Evolutionary conservation across 2,888 invertebrate genomes (phyloP).

Genomic region (Drosophila infuscata): DNA sequence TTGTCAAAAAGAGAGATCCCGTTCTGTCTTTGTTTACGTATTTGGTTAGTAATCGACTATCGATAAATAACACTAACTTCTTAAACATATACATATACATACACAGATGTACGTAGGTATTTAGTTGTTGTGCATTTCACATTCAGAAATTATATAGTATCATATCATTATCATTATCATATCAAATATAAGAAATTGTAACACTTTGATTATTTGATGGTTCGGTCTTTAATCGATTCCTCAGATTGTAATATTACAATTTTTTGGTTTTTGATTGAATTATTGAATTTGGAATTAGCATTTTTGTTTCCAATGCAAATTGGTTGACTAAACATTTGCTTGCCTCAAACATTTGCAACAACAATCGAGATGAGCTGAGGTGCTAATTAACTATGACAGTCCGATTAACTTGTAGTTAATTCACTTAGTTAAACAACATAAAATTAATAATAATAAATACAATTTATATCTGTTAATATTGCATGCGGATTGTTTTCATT

Average conservation of each 20-base stretch:
- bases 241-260: not conserved
- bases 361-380: constrained; percentile 39
- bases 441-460: not conserved
- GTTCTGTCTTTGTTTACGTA: constrained; percentile 39
- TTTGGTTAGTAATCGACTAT: constrained; percentile 6
- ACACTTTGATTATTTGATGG: constrained; percentile 3
- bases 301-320: constrained; percentile 17
- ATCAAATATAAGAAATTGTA: constrained; percentile 7
- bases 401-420: constrained; percentile 63
- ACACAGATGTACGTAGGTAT: not conserved
- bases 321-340: constrained; percentile 53
- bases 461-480: not conserved
- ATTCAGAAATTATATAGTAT: constrained; percentile 29
- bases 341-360: constrained; percentile 59
- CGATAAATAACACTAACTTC: not conserved
- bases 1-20: constrained; percentile 22
- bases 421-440: constrained; percentile 36
- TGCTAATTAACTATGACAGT: constrained; percentile 61
- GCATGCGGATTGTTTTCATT: constrained; percentile 3
- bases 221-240: not conserved
- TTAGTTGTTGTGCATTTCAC: constrained; percentile 52
- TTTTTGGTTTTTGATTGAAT: not conserved
- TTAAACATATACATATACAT: not conserved
- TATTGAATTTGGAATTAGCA: not conserved
- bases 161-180: not conserved